Evolutionary conservation across 2,888 invertebrate species (phyloP), one percentile per base, ranked within the genome.

Genomic region (Limnephilus marmoratus): DNA sequence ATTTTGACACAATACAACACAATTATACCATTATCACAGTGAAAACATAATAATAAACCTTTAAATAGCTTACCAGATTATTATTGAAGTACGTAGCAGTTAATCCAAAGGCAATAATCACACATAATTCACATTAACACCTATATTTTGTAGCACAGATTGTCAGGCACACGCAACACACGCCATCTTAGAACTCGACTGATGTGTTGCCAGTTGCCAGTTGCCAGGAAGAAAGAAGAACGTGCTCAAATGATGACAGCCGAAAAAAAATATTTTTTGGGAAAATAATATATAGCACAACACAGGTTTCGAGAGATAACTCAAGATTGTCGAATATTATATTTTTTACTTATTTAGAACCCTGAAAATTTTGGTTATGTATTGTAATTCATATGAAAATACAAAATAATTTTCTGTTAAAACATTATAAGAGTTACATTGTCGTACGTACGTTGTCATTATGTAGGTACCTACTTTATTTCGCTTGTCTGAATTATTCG

Each of bases 121-220:
- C 92, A 90, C 92, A 92, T 92, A 92, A 90, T 92, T 92, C 90
- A 90, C 90, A 83, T 37, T 85, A 91, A 90, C 89, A 92, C 86
- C 29, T 89, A 83, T 90, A 90, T 82, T 90, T 91, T 89, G 31
- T 81, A 82, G 81, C 92, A 90, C 90, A 85, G 34, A 90, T 86
- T 53, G 88, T 89, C 68, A 91, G 34, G 85, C 87, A 87, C 91
- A 92, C 91, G 88, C 90, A 90, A 92, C 92, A 90, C 92, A 45
- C 92, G 91, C 92, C 92, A 92, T 92, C 90, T 92, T 92, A 49
- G 82, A 90, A 87, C 88, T 81, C 82, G 85, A 91, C 91, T 92
- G 88, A 34, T 81, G 87, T 90, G 83, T 91, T 92, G 90, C n/a
- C n/a, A n/a, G n/a, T n/a, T n/a, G 31, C 91, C 45, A 45, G 41